phyloP scores from a whole-genome alignment of 2,113 vertebrate species.

The Halcyon senegalensis region DNA sequence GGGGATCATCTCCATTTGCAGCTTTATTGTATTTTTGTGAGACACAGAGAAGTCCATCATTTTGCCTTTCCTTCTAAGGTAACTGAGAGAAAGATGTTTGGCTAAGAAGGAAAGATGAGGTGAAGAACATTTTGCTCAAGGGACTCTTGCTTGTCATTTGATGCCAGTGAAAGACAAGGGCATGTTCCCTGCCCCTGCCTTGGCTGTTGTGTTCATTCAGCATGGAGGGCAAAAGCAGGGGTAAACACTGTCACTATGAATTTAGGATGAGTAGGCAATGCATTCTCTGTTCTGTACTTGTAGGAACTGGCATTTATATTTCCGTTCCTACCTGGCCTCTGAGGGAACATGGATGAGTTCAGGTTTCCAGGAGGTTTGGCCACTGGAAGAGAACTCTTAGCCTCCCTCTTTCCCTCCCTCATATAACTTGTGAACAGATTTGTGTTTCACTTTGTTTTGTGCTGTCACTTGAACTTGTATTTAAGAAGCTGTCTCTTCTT shows the following conservation, averaged over 20 bases:
- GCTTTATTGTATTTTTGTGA: neutral
- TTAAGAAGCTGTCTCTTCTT: neutral
- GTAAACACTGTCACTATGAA: neutral
- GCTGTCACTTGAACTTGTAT: neutral
- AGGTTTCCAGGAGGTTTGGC: neutral
- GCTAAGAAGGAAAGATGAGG: neutral
- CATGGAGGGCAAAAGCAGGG: neutral
- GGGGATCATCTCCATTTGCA: neutral
- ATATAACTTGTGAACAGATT: neutral
- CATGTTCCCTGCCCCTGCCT: neutral
- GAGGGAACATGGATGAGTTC: neutral
- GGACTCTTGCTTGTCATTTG: neutral
- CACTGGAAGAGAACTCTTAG: too few relatives aligned
- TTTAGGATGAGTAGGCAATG: neutral
- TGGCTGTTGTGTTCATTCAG: neutral
- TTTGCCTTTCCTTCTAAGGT: neutral
- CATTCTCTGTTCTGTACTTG: neutral
- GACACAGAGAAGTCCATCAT: neutral
- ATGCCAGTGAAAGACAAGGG: neutral
- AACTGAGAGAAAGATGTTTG: neutral
- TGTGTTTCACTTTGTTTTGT: neutral
- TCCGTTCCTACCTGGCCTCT: neutral
- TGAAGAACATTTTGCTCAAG: neutral
- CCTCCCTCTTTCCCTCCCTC: neutral
- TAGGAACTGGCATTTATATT: neutral